These are phyloP conservation scores for Ostrea denselamellosa DNA, from an alignment of 1,140 invertebrate species.

Conservation along the genomic window DNA sequence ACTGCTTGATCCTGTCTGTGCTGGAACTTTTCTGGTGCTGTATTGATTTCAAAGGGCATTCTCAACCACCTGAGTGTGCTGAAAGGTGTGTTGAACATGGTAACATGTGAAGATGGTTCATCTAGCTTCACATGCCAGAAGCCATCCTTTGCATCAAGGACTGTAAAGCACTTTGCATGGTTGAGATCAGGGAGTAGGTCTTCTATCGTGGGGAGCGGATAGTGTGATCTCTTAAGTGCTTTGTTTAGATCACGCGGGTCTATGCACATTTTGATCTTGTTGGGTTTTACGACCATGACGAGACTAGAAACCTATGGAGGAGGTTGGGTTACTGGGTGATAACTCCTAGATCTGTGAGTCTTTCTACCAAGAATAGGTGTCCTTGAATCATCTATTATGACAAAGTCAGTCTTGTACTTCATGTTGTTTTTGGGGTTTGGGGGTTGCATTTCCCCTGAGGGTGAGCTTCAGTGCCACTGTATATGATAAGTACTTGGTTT, in stretches of 20 bases:
- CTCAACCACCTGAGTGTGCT: conserved; percentile 52
- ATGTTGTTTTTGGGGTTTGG: no score
- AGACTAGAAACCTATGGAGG: conserved; percentile 21
- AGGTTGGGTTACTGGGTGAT: conserved; percentile 24
- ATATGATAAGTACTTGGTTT: no score
- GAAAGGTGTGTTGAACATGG: conserved; percentile 60
- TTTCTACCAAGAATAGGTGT: no score
- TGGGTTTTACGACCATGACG: conserved; percentile 40
- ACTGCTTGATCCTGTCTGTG: conserved; percentile 47
- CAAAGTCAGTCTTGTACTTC: no score
- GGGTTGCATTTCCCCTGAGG: no score
- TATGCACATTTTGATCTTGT: conserved; percentile 38
- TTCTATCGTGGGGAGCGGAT: conserved; percentile 47
- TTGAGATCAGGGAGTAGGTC: conserved; percentile 66
- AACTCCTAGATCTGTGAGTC: not conserved
- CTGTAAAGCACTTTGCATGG: conserved; percentile 77
- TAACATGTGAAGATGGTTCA: conserved; percentile 64
- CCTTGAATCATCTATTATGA: no score
- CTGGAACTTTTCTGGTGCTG: conserved; percentile 57
- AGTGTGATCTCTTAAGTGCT: conserved; percentile 30
- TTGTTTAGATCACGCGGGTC: conserved; percentile 43
- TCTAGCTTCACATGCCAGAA: conserved; percentile 79
- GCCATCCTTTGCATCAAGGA: conserved; percentile 78
- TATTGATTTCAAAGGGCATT: conserved; percentile 56
- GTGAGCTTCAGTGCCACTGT: no score